These are phyloP conservation scores for Folsomia candida DNA, from an alignment of 2,888 invertebrate species.

Conservation along the genomic window DNA sequence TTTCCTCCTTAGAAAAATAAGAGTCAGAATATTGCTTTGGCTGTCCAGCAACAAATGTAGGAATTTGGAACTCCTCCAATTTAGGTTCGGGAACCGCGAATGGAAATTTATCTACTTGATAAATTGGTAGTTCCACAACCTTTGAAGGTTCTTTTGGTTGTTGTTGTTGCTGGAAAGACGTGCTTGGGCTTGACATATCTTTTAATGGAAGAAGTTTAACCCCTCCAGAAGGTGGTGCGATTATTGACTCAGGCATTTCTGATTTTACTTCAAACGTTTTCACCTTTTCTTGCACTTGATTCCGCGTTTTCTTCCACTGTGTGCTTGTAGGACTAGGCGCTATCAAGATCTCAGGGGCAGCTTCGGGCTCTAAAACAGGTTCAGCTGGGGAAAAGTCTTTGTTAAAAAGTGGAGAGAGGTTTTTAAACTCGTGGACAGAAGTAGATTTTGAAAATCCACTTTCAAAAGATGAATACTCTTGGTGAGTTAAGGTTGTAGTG, in stretches of 20 bases:
- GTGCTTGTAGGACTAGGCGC: conserved; percentile 57
- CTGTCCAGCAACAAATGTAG: too few species aligned
- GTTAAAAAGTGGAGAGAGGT: neutral
- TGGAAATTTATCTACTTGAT: neutral
- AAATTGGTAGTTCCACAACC: conserved; percentile 2
- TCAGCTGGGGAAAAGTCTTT: conserved; percentile 9
- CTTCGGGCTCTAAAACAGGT: conserved; percentile 63
- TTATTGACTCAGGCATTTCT: conserved; percentile 1
- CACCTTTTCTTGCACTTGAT: conserved; percentile 39
- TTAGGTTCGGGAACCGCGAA: neutral
- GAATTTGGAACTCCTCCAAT: conserved; percentile 14
- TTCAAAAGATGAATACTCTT: too few species aligned
- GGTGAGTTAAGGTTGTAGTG: too few species aligned
- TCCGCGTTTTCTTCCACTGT: conserved; percentile 29
- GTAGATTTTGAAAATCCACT: too few species aligned
- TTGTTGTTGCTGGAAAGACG: neutral
- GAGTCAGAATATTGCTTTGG: conserved; percentile 21
- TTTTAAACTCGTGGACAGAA: too few species aligned
- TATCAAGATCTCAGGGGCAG: conserved; percentile 68
- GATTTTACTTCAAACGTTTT: conserved; percentile 36
- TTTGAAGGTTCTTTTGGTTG: too few species aligned
- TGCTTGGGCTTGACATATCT: conserved; percentile 1
- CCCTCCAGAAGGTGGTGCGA: conserved; percentile 35
- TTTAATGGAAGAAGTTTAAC: conserved; percentile 39
- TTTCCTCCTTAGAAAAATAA: conserved; percentile 8